Percentiles rank a stretch among this genome's conserved stretches.
Conservation (phyloP, 2,113 vertebrate genomes). For the Chaenocephalus aceratus region DNA sequence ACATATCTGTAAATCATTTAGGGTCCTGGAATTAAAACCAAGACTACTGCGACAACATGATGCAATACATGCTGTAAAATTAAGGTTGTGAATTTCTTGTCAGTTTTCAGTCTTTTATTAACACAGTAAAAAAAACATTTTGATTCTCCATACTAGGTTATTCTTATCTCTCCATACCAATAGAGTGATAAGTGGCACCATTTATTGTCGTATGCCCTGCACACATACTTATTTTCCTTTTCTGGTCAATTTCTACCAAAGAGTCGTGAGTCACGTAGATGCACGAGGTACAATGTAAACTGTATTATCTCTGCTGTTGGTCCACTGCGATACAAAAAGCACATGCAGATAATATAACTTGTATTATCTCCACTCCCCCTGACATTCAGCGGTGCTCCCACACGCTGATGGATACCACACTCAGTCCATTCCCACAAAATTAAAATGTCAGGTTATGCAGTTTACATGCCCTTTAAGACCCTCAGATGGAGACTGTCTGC, state of each 20-base stretch:
- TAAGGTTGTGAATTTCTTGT: neutral
- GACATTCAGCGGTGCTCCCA: conserved; percentile 14
- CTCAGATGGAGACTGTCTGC: neutral
- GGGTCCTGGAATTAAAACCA: conserved; percentile 23
- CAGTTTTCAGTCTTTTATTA: neutral
- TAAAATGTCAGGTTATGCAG: conserved; percentile 1
- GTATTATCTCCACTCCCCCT: conserved; percentile 18
- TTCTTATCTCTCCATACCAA: conserved; percentile 26
- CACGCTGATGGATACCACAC: conserved; percentile 18
- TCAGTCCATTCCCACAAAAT: conserved; percentile 4
- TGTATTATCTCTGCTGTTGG: conserved; percentile 22
- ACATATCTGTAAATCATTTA: conserved; percentile 46
- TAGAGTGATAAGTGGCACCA: conserved; percentile 30
- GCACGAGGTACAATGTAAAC: conserved; percentile 4
- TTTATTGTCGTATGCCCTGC: conserved; percentile 1
- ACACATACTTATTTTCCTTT: conserved; percentile 25
- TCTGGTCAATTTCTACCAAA: conserved; percentile 32
- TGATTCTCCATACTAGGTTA: neutral
- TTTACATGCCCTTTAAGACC: neutral
- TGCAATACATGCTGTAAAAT: neutral
- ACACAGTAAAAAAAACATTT: neutral
- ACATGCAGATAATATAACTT: conserved; percentile 27
- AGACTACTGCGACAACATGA: neutral
- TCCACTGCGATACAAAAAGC: conserved; percentile 8
- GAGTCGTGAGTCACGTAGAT: conserved; percentile 10